A percentile compares a stretch with the other conserved stretches of the same genome.
These are phyloP conservation scores for Micrasema minimum DNA, from an alignment of 1,140 invertebrate species.

Conservation along the genomic window DNA sequence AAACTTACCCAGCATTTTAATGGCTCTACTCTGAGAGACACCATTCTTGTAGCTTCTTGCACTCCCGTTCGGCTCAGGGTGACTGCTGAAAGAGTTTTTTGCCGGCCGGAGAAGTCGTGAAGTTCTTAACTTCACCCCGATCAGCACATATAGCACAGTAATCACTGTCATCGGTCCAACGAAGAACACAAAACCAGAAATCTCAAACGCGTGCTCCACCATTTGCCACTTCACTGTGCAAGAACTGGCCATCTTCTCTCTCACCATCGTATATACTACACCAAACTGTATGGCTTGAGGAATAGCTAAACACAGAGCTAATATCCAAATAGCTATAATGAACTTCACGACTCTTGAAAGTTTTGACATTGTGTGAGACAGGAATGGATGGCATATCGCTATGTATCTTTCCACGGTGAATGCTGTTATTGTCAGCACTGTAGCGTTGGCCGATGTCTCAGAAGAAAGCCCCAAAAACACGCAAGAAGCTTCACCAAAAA, in stretches of 20 bases:
- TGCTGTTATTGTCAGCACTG: slow-evolving; percentile 91
- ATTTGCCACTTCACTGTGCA: slow-evolving; percentile 69
- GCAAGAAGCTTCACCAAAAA: slow-evolving; percentile 81
- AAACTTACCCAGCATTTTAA: slow-evolving; percentile 74
- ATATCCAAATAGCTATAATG: slow-evolving; percentile 77
- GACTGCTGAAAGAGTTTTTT: slow-evolving; percentile 59
- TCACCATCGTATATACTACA: slow-evolving; percentile 65
- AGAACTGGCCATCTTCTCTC: slow-evolving; percentile 63
- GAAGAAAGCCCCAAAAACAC: slow-evolving; percentile 78
- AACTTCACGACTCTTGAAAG: slow-evolving; percentile 77
- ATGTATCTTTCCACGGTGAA: slow-evolving; percentile 96
- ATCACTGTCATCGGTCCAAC: slow-evolving; percentile 82
- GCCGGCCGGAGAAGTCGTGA: slow-evolving; percentile 63
- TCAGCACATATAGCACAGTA: slow-evolving; percentile 76
- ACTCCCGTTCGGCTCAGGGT: slow-evolving; percentile 57
- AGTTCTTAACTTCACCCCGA: slow-evolving; percentile 73
- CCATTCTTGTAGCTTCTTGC: slow-evolving; percentile 65
- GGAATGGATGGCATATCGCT: slow-evolving; percentile 92
- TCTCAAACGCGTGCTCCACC: slow-evolving; percentile 74
- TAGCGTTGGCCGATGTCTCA: slow-evolving; percentile 90
- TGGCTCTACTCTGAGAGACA: slow-evolving; percentile 69
- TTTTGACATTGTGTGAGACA: slow-evolving; percentile 87
- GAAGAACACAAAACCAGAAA: slow-evolving; percentile 81
- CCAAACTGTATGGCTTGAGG: slow-evolving; percentile 84
- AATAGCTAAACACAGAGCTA: slow-evolving; percentile 79